Conservation (phyloP, 2,113 vertebrate species). For the Epinephelus cyanopodus region DNA sequence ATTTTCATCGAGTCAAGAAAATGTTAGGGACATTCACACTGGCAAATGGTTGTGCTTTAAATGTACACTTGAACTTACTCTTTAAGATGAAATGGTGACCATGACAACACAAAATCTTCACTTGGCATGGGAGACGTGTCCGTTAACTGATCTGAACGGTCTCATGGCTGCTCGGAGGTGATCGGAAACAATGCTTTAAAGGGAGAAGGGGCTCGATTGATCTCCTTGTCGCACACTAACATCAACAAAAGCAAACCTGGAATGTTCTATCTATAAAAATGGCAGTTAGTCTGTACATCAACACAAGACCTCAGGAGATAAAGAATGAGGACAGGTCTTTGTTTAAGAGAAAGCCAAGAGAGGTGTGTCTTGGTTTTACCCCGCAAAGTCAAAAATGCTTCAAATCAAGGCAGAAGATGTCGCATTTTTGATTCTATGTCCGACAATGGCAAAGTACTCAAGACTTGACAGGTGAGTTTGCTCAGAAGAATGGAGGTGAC, state of each 20-base stretch:
- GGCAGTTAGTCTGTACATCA: constrained; percentile 78
- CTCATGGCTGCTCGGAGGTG: constrained; percentile 21
- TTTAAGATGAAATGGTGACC: constrained; percentile 42
- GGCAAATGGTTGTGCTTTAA: constrained; percentile 67
- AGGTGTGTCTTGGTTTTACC: constrained; percentile 53
- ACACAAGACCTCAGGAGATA: constrained; percentile 61
- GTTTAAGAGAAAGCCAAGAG: constrained; percentile 51
- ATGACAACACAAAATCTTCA: constrained; percentile 50
- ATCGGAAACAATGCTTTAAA: constrained; percentile 71
- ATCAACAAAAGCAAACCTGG: constrained; percentile 72
- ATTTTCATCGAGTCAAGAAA: constrained; percentile 54
- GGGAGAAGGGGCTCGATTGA: constrained; percentile 62
- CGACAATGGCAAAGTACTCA: constrained; percentile 44
- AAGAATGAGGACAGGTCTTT: constrained; percentile 45
- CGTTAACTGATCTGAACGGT: constrained; percentile 24
- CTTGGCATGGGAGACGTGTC: constrained; percentile 38
- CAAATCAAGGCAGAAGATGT: constrained; percentile 61
- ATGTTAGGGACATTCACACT: constrained; percentile 43
- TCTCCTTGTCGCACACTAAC: constrained; percentile 54
- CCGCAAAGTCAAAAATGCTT: constrained; percentile 70
- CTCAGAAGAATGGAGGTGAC: constrained; percentile 62
- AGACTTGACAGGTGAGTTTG: constrained; percentile 51
- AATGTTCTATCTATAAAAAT: constrained; percentile 83
- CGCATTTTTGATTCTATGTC: constrained; percentile 65
- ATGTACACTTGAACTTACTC: constrained; percentile 31